These are phyloP conservation scores for Globodera ellingtonae DNA, from an alignment of 1,140 invertebrate genomes.

Conservation along the genomic window DNA sequence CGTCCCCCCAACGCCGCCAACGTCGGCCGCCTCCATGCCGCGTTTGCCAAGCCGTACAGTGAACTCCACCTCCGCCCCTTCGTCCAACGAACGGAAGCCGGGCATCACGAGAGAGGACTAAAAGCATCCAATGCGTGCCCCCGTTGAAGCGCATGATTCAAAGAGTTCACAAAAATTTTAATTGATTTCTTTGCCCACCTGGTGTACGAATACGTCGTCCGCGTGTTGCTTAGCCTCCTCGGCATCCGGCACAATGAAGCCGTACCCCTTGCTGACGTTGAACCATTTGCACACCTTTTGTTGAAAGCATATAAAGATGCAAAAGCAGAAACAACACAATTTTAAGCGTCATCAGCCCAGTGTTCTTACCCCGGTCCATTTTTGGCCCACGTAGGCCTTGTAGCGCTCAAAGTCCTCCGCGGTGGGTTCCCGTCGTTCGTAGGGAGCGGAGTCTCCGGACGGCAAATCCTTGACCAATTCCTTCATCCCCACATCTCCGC, in stretches of 20 bases:
- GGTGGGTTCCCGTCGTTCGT: constrained; percentile 24
- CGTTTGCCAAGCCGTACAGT: constrained; percentile 33
- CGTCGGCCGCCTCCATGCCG: constrained; percentile 36
- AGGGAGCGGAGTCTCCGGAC: not conserved
- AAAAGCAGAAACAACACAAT: constrained; percentile 5
- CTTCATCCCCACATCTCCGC: not conserved
- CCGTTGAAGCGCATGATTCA: not conserved
- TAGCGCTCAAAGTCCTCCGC: constrained; percentile 36
- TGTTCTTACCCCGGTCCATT: constrained; percentile 25
- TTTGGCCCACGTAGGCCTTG: constrained; percentile 37
- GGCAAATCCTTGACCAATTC: constrained; percentile 5
- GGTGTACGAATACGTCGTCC: constrained; percentile 37
- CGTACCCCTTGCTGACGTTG: constrained; percentile 40
- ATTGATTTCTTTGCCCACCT: constrained; percentile 1
- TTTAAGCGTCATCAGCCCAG: constrained; percentile 2
- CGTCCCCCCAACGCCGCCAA: constrained; percentile 28
- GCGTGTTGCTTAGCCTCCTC: constrained; percentile 35
- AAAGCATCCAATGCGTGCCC: not conserved
- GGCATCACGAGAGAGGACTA: constrained; percentile 37
- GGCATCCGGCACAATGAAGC: constrained; percentile 36
- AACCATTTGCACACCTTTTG: constrained; percentile 31
- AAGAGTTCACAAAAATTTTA: not conserved
- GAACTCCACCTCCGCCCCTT: constrained; percentile 38
- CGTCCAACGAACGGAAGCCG: constrained; percentile 32
- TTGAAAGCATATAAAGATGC: not conserved